phyloP scores from a whole-genome alignment of 2,888 invertebrate species.

The Patella depressa region DNA sequence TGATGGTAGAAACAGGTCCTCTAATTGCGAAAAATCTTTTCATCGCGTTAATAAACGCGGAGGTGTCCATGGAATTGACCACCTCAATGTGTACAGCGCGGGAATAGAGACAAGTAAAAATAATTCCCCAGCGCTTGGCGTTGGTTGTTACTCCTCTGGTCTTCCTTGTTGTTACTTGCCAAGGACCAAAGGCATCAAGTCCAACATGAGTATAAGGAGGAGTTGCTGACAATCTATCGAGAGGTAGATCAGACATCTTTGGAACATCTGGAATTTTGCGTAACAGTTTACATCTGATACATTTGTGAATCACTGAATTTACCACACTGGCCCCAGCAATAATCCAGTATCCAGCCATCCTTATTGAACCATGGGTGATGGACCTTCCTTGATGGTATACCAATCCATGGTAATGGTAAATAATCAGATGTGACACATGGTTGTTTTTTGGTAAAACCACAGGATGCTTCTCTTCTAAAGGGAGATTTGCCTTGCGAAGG shows the following conservation, averaged over 20 bases:
- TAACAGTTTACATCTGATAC: slow-evolving; percentile 8
- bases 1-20: slow-evolving; percentile 1
- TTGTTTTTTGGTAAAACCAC: not conserved
- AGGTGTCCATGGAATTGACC: slow-evolving; percentile 13
- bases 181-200: slow-evolving; percentile 25
- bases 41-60: slow-evolving; percentile 15
- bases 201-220: slow-evolving; percentile 25
- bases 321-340: too few relatives aligned
- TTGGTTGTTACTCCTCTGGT: slow-evolving; percentile 2
- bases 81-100: slow-evolving; percentile 25
- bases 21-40: slow-evolving; percentile 14
- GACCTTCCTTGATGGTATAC: slow-evolving; percentile 10
- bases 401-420: not conserved
- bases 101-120: slow-evolving; percentile 19
- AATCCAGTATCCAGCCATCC: not conserved
- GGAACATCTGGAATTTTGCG: not conserved
- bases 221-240: not conserved
- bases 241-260: slow-evolving; percentile 1
- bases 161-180: slow-evolving; percentile 7
- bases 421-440: slow-evolving; percentile 4
- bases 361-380: not conserved
- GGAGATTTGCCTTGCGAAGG: not conserved
- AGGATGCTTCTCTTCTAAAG: slow-evolving; percentile 5
- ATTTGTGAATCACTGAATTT: not conserved
- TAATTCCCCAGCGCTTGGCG: slow-evolving; percentile 18